These are phyloP conservation scores for Syngnathus rostellatus DNA, from an alignment of 2,797 vertebrate species.

Conservation along the genomic window DNA sequence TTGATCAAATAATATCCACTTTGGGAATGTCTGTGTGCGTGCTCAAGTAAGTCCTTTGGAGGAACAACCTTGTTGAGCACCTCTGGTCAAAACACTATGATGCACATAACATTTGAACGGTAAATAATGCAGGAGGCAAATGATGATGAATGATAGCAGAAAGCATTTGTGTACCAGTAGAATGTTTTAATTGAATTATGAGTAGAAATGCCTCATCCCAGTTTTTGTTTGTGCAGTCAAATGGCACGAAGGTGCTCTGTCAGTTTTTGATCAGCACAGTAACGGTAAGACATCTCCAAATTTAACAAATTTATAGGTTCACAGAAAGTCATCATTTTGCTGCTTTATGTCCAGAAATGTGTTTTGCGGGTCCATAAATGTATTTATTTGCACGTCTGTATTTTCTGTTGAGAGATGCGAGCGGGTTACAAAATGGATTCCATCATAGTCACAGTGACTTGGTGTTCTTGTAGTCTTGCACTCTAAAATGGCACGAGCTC, in stretches of 20 bases:
- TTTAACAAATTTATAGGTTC: not conserved
- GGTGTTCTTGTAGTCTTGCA: too few species aligned
- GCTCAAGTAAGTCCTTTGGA: not conserved
- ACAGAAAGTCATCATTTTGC: not conserved
- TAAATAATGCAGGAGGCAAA: not conserved
- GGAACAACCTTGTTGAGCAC: not conserved
- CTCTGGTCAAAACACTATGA: not conserved
- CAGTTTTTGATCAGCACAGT: not conserved
- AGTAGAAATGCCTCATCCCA: conserved; percentile 1
- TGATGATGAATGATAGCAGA: not conserved
- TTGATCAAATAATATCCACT: too few species aligned
- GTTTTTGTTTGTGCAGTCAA: conserved; percentile 3
- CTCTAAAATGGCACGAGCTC: too few species aligned
- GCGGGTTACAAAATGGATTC: not conserved
- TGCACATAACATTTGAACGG: not conserved
- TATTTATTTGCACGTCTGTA: conserved; percentile 20
- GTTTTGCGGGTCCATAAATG: conserved; percentile 7
- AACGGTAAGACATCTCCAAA: not conserved
- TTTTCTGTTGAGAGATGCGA: conserved; percentile 20
- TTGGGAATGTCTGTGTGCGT: not conserved
- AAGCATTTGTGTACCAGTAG: not conserved
- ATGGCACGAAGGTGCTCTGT: not conserved
- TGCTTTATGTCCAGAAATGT: conserved; percentile 9
- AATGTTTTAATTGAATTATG: not conserved
- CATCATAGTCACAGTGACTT: not conserved